Evolutionary conservation across 2,797 vertebrate species (phyloP).

Genomic region (Pseudomugil tenellus): DNA sequence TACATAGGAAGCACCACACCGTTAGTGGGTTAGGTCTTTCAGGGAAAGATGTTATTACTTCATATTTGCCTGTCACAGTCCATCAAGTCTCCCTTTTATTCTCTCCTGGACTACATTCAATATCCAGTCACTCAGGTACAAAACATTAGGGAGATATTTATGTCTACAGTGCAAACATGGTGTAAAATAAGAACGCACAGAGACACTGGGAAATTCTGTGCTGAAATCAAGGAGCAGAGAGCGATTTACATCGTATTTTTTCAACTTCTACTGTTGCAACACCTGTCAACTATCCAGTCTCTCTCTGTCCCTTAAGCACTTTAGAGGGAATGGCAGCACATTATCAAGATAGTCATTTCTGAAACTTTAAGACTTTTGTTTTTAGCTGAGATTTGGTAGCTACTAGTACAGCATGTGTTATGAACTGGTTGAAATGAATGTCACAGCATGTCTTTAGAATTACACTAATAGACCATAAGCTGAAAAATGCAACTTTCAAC

Average conservation of each 20-base stretch:
- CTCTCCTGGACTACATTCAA: constrained; percentile 47
- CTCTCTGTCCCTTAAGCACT: not conserved
- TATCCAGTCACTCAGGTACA: constrained; percentile 57
- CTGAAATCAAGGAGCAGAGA: constrained; percentile 9
- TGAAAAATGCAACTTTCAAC: not conserved
- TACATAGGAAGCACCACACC: constrained; percentile 50
- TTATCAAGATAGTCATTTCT: not conserved
- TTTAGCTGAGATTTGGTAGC: not conserved
- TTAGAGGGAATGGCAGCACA: not conserved
- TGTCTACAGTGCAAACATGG: constrained; percentile 32
- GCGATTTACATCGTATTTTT: not conserved
- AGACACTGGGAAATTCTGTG: constrained; percentile 22
- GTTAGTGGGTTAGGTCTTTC: constrained; percentile 52
- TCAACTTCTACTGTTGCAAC: constrained; percentile 9
- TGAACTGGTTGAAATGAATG: not conserved
- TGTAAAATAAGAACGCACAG: constrained; percentile 16
- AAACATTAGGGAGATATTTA: constrained; percentile 48
- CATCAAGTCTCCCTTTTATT: constrained; percentile 60
- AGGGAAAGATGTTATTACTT: constrained; percentile 66
- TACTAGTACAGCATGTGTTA: not conserved
- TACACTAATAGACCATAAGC: not conserved
- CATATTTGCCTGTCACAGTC: constrained; percentile 64
- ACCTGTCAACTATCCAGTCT: constrained; percentile 13
- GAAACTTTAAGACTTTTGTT: not conserved
- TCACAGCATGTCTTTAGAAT: not conserved